A percentile compares a stretch with the other conserved stretches of the same genome.
These are phyloP conservation scores for Takifugu bimaculatus DNA, from an alignment of 2,113 vertebrate genomes.

Conservation along the genomic window DNA sequence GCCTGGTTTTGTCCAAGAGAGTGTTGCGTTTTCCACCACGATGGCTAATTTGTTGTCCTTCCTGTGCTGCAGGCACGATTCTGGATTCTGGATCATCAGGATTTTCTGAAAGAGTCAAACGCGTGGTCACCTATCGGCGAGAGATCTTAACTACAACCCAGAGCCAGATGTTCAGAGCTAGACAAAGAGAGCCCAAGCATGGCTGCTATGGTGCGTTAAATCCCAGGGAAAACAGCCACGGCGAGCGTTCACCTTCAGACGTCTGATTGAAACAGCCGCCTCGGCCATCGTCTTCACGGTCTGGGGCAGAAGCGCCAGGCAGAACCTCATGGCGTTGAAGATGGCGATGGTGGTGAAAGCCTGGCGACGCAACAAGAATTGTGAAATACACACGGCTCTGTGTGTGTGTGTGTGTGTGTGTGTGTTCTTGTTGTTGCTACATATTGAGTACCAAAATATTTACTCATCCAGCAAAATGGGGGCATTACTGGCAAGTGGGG, in stretches of 20 bases:
- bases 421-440: neutral
- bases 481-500: too few species aligned
- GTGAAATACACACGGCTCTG: neutral
- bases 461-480: too few species aligned
- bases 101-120: constrained; percentile 71
- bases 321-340: constrained; percentile 80
- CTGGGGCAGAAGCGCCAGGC: constrained; percentile 49
- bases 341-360: constrained; percentile 81
- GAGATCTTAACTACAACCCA: too few species aligned
- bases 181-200: too few species aligned
- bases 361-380: constrained; percentile 46
- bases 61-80: constrained; percentile 70
- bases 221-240: too few species aligned
- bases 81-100: constrained; percentile 73
- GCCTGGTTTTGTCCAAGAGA: constrained; percentile 68
- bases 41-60: constrained; percentile 66
- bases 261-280: constrained; percentile 16
- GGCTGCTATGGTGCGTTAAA: neutral
- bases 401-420: neutral
- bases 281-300: constrained; percentile 39
- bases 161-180: neutral
- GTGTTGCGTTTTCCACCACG: constrained; percentile 75
- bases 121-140: too few species aligned
- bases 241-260: constrained; percentile 38
- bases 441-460: too few species aligned